Evolutionary conservation across 2,888 invertebrate genomes (phyloP).

Genomic region (Lasioglossum malachurum): DNA sequence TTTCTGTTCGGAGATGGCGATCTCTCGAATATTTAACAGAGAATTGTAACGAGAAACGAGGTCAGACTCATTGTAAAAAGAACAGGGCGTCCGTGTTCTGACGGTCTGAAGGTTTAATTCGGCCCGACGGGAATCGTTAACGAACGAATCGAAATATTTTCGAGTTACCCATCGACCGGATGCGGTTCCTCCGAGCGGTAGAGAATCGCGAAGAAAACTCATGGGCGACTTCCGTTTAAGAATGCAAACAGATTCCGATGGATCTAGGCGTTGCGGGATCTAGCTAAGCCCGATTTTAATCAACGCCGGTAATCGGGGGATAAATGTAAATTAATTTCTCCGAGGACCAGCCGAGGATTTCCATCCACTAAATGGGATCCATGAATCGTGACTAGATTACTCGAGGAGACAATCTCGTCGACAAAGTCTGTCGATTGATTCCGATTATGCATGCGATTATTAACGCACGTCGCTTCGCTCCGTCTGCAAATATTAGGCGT

Average conservation of each 20-base stretch:
- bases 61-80: neutral
- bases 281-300: slow-evolving; percentile 75
- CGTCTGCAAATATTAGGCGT: neutral
- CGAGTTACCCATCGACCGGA: neutral
- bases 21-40: neutral
- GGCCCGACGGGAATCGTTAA: neutral
- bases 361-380: slow-evolving; percentile 61
- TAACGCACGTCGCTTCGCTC: neutral
- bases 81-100: neutral
- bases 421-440: slow-evolving; percentile 49
- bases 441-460: slow-evolving; percentile 17
- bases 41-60: neutral
- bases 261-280: slow-evolving; percentile 62
- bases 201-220: neutral
- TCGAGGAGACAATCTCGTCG: slow-evolving; percentile 17
- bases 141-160: neutral
- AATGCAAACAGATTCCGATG: slow-evolving; percentile 22
- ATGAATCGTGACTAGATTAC: slow-evolving; percentile 61
- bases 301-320: slow-evolving; percentile 75
- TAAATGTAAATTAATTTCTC: slow-evolving; percentile 76
- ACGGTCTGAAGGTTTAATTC: neutral
- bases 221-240: neutral
- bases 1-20: neutral
- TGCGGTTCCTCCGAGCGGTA: neutral
- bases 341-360: slow-evolving; percentile 48